Evolutionary conservation across 2,797 vertebrate genomes (phyloP), one percentile per base, ranked within the genome.

Genomic region (Alfaro cultratus): DNA sequence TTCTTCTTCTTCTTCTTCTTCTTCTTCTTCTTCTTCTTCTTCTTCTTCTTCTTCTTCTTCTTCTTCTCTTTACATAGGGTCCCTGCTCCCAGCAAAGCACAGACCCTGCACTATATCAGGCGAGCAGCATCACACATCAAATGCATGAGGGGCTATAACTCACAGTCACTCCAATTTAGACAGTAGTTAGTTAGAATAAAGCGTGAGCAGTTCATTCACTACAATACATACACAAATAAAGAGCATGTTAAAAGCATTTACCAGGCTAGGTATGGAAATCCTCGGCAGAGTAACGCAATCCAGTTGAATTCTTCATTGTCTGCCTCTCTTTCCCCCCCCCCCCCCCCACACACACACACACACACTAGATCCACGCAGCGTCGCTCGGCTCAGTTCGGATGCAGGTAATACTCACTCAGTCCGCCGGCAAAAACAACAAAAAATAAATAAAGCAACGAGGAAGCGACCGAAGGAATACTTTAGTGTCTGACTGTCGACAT

Each of bases 371-470:
- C 91, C 94, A 92, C 92, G 86, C 93, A 91, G 86, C 93, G 92
- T 92, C 89, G 90, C 83, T 90, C 72, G 87, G 88, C 90, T 91
- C 88, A 90, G 88, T 90, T 89, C 84, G 90, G 88, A 94, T 92
- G 92, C 91, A 91, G 90, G 87, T 86, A 92, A 93, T 95, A 96
- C 95, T 96, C 94, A 96, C 95, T 96, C 93, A 93, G 94, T 92
- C 92, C 94, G 84, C 92, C 92, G 94, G 94, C 93, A 7, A 21
- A 1, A 6, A 18, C 18, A 49, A 8, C 6, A 51, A 51, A 8
- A 51, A 51, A 51, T 3, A 51, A 53, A 53, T 23, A 92, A 95
- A 92, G 95, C 93, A 92, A 23, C 89, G 90, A 84, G 86, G 90
- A 53, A 94, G 94, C 92, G 92, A 91, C 93, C 92, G 94, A 93